Evolutionary conservation across 2,888 invertebrate genomes (phyloP).

Genomic region (Gandaritis pyraliata): DNA sequence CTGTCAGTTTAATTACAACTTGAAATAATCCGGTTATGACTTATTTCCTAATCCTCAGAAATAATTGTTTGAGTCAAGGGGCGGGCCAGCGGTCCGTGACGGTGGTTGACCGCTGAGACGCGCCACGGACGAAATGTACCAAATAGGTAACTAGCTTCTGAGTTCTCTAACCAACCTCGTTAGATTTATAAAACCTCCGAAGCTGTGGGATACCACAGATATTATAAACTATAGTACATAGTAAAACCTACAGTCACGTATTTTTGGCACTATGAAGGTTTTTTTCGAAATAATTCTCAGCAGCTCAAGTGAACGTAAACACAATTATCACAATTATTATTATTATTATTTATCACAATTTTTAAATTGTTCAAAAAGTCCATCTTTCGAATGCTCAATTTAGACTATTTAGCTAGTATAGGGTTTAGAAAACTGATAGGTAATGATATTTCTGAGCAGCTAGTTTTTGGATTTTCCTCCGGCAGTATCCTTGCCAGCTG

Average conservation of each 20-base stretch:
- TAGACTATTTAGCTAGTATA: too few species aligned
- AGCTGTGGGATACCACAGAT: neutral
- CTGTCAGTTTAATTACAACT: constrained; percentile 28
- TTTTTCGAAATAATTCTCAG: too few species aligned
- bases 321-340: too few species aligned
- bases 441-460: too few species aligned
- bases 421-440: too few species aligned
- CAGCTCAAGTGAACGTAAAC: too few species aligned
- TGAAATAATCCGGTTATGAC: constrained; percentile 39
- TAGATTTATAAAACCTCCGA: neutral
- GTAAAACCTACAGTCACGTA: neutral
- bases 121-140: constrained; percentile 52
- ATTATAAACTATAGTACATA: too few species aligned
- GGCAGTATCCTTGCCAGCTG: constrained; percentile 29
- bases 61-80: constrained; percentile 40
- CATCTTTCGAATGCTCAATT: too few species aligned
- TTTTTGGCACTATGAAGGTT: neutral
- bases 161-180: neutral
- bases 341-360: too few species aligned
- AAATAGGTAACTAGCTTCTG: constrained; percentile 38
- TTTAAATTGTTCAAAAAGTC: too few species aligned
- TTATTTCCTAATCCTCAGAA: constrained; percentile 34
- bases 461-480: constrained; percentile 14
- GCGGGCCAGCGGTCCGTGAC: constrained; percentile 56
- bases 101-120: constrained; percentile 58